Evolutionary conservation across 2,888 invertebrate species (phyloP), one percentile per base, ranked within the genome.

Genomic region (Heteromurus nitidus): DNA sequence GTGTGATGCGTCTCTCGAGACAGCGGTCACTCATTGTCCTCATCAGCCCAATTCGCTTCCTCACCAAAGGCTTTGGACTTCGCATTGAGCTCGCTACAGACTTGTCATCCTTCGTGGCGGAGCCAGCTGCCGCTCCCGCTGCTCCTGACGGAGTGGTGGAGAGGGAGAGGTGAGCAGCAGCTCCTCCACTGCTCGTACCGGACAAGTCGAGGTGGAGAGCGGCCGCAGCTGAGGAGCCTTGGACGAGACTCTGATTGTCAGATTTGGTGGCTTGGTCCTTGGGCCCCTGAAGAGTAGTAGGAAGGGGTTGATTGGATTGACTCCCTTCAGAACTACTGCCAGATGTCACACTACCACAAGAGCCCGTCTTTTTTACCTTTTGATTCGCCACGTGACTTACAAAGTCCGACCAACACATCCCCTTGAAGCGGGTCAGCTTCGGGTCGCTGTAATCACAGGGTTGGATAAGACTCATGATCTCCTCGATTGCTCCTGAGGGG

Each of bases 401-500:
- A 85, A 90, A 90, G 75, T 90, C 90, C 28, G 87, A 77, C 90
- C 90, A 90, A 65, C 88, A 87, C 88, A 90, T 89, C 7, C 90
- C 90, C 88, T 91, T 91, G 87, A 90, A 91, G 31, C 89, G 89
- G 13, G 90, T 89, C 20, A 92, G 88, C 83, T 91, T 90, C 79
- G 90, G 90, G 87, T 92, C 91, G 83, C 90, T 89, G 87, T 91
- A 91, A 81, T 91, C 91, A 36, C 90, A 90, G n/a, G 90, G 90
- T 83, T 90, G 90, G 64, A 91, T 87, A 73, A 89, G 89, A 75
- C 88, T 89, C 53, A 92, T 88, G 5, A 91, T 90, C 84, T 91
- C 91, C 84, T 90, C 91, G 58, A 91, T 87, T 36, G 90, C 90
- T 36, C 90, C 88, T 24, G 91, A 85, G 36, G 89, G 89, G 82